A percentile compares a stretch with the other conserved stretches of the same genome.
phyloP scores from a whole-genome alignment of 2,888 invertebrate species.

The Platynereis dumerilii region DNA sequence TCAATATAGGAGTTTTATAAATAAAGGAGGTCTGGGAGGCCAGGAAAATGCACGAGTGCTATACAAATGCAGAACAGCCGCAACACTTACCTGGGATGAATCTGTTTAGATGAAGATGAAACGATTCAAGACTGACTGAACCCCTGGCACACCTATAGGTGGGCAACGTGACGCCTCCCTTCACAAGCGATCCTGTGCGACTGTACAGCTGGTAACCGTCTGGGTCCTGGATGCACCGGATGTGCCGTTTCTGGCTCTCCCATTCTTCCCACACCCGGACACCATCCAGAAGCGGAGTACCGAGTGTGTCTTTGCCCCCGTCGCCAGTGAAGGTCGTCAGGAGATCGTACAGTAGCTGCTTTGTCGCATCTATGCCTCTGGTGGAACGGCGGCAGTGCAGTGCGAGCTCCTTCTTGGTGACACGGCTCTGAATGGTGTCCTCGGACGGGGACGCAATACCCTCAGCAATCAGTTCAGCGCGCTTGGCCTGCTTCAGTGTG shows the following conservation, averaged over 20 bases:
- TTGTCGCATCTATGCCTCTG: background rate
- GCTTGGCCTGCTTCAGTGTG: background rate
- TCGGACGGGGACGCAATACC: background rate
- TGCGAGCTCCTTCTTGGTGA: background rate
- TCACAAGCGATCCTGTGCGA: background rate
- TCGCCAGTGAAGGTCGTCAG: background rate
- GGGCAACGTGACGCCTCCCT: slow-evolving; percentile 1
- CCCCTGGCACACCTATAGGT: background rate
- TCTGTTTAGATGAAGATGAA: background rate
- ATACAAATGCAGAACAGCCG: no score
- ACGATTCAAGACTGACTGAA: background rate
- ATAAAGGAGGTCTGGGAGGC: no score
- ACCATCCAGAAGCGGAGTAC: background rate
- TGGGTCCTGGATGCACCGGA: slow-evolving; percentile 2
- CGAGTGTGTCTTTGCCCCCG: background rate
- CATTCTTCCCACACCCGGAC: background rate
- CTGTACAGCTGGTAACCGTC: background rate
- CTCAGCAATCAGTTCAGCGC: background rate
- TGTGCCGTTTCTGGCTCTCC: background rate
- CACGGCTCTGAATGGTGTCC: background rate
- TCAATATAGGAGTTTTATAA: no score
- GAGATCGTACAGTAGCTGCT: background rate
- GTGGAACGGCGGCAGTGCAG: background rate
- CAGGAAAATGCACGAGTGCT: no score
- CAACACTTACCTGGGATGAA: slow-evolving; percentile 1